Conservation (phyloP, 2,797 vertebrate genomes). For the Anabacerthia variegaticeps region DNA sequence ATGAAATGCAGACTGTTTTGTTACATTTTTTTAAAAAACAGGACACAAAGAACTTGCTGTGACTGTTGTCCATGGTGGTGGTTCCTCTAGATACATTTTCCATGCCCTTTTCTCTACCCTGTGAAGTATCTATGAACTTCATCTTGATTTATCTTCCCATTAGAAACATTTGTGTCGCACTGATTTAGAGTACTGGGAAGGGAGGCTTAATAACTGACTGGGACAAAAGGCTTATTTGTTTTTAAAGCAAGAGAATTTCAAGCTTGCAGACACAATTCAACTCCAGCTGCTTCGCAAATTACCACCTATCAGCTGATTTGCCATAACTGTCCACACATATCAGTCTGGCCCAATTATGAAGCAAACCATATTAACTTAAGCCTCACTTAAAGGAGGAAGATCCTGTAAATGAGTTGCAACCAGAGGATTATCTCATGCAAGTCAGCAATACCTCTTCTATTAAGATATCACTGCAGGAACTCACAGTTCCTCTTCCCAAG, state of each 20-base stretch:
- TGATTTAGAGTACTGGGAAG: slow-evolving; percentile 2
- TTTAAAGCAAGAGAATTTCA: slow-evolving; percentile 38
- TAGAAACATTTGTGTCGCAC: neutral
- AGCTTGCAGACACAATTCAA: slow-evolving; percentile 49
- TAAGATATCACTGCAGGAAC: neutral
- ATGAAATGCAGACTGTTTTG: neutral
- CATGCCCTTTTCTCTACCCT: neutral
- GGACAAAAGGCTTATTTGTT: slow-evolving; percentile 53
- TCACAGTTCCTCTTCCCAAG: neutral
- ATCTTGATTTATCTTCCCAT: slow-evolving; percentile 19
- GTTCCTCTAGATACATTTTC: neutral
- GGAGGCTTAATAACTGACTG: slow-evolving; percentile 5
- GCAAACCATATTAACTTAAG: slow-evolving; percentile 32
- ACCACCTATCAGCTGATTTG: slow-evolving; percentile 50
- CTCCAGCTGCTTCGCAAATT: slow-evolving; percentile 59
- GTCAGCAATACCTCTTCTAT: neutral
- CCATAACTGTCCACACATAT: slow-evolving; percentile 36
- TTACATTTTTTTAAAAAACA: neutral
- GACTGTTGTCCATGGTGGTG: neutral
- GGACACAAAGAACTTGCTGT: neutral
- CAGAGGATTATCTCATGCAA: slow-evolving; percentile 27
- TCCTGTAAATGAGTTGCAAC: slow-evolving; percentile 7
- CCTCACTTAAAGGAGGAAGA: slow-evolving; percentile 42
- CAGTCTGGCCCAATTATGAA: slow-evolving; percentile 45
- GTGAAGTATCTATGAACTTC: neutral